These are phyloP conservation scores for Petrocephalus schoutedeni DNA, from an alignment of 2,797 vertebrate species.

Conservation along the genomic window DNA sequence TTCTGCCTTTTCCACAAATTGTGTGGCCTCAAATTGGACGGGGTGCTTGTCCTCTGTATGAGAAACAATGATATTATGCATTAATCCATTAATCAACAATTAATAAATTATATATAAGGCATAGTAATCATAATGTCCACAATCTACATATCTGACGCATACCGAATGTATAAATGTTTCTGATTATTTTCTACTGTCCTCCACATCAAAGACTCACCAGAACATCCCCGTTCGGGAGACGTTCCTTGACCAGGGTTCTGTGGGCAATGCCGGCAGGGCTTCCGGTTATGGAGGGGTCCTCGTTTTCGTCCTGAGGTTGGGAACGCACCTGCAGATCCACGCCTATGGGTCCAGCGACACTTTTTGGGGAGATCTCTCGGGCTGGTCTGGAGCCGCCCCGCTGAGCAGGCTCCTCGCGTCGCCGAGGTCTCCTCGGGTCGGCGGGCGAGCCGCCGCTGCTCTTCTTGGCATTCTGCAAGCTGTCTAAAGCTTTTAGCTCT, in stretches of 20 bases:
- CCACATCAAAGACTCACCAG: constrained; percentile 48
- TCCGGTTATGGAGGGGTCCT: constrained; percentile 50
- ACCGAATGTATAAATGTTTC: neutral
- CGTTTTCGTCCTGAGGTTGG: constrained; percentile 63
- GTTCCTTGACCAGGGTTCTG: constrained; percentile 53
- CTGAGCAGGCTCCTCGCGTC: constrained; percentile 44
- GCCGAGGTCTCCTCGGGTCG: constrained; percentile 27
- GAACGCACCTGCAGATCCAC: constrained; percentile 46
- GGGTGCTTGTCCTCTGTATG: constrained; percentile 64
- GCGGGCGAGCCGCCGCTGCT: constrained; percentile 49
- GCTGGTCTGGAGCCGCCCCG: constrained; percentile 50
- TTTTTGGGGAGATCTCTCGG: constrained; percentile 61
- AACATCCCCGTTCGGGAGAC: constrained; percentile 49
- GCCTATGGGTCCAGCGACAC: constrained; percentile 52
- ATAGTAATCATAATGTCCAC: neutral
- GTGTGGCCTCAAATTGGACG: constrained; percentile 72
- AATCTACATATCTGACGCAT: neutral
- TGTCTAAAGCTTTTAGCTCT: constrained; percentile 45
- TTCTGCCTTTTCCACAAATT: constrained; percentile 81
- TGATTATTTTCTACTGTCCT: neutral
- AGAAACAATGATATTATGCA: constrained; percentile 29
- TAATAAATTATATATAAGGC: neutral
- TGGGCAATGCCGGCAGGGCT: constrained; percentile 56
- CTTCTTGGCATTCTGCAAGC: constrained; percentile 55
- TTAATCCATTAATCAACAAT: neutral